Evolutionary conservation across 2,797 vertebrate genomes (phyloP).

Genomic region (Rhinoraja longicauda): DNA sequence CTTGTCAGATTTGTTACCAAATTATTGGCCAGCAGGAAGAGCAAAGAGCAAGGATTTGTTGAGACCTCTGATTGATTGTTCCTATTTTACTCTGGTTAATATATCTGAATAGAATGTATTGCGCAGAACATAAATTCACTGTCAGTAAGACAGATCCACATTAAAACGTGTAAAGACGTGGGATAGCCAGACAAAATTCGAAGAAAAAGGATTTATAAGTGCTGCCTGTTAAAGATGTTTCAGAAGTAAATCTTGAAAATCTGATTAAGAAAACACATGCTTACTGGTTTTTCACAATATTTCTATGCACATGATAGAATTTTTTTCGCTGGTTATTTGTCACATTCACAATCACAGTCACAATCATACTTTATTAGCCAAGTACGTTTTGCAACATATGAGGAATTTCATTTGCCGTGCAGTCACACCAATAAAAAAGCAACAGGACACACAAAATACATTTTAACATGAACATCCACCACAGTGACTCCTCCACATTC

Average conservation of each 20-base stretch:
- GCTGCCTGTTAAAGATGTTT: background rate
- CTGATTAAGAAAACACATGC: background rate
- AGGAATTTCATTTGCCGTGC: too few relatives aligned
- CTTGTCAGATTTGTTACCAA: background rate
- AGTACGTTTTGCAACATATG: too few relatives aligned
- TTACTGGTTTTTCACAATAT: background rate
- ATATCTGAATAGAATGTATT: background rate
- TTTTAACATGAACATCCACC: too few relatives aligned
- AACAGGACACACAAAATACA: too few relatives aligned
- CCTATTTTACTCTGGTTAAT: background rate
- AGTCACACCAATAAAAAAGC: too few relatives aligned
- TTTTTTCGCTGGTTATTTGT: conserved; percentile 15
- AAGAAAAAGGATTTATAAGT: background rate
- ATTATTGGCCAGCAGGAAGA: background rate
- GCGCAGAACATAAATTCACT: background rate
- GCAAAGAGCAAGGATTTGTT: background rate
- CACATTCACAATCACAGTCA: too few relatives aligned
- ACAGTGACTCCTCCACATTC: too few relatives aligned
- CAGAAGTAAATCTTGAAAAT: background rate
- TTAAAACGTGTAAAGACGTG: background rate
- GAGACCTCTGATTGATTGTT: background rate
- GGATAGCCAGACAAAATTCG: background rate
- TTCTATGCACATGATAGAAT: background rate
- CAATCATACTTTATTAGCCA: too few relatives aligned
- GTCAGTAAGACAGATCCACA: background rate